Evolutionary conservation across 2,113 vertebrate species (phyloP).

Genomic region (Larimichthys polyactis): DNA sequence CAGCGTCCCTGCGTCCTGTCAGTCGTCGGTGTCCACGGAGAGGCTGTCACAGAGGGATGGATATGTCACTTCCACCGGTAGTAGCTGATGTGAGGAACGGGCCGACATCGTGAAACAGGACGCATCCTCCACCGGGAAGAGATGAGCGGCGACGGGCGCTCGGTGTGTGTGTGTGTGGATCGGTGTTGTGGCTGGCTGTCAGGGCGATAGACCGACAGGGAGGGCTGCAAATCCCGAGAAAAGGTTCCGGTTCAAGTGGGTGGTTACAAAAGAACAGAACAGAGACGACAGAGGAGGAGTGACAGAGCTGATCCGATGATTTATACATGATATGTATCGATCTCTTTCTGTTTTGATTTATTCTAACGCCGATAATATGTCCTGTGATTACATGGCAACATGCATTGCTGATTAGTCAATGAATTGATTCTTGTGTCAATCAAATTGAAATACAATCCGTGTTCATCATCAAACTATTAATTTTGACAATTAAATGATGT

Average conservation of each 20-base stretch:
- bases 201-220: slow-evolving; percentile 22
- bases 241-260: slow-evolving; percentile 75
- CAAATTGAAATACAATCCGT: neutral
- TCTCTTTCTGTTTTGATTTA: neutral
- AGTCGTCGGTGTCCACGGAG: slow-evolving; percentile 2
- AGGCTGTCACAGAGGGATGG: slow-evolving; percentile 1
- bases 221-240: slow-evolving; percentile 36
- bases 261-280: slow-evolving; percentile 35
- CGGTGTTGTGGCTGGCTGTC: slow-evolving; percentile 45
- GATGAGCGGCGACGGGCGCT: neutral
- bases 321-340: neutral
- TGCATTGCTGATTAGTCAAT: neutral
- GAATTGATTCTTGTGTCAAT: neutral
- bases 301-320: neutral
- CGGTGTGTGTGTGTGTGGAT: neutral
- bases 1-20: slow-evolving; percentile 41
- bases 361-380: neutral
- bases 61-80: slow-evolving; percentile 21
- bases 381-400: neutral
- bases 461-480: too few species aligned
- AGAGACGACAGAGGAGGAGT: neutral
- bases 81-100: neutral
- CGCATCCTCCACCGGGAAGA: slow-evolving; percentile 21
- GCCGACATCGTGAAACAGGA: neutral
- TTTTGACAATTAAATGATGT: too few species aligned